Conservation (phyloP, 2,888 invertebrate species). For the Drosophila lutescens region DNA sequence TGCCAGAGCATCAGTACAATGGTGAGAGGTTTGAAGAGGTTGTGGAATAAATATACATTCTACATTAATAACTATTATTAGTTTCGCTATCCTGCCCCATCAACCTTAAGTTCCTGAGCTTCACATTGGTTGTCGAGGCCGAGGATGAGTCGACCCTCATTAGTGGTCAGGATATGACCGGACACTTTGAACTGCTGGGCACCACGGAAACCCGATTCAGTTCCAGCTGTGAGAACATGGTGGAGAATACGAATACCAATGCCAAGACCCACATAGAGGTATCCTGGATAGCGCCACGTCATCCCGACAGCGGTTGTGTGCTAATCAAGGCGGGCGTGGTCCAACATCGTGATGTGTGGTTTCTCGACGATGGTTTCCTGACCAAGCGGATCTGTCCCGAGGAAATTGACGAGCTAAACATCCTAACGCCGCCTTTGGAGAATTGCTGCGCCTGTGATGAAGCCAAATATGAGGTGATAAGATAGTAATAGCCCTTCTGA, state of each 20-base stretch:
- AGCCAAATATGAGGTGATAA: constrained; percentile 95
- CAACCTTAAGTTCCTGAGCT: constrained; percentile 90
- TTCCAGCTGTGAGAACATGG: constrained; percentile 92
- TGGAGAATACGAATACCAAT: constrained; percentile 91
- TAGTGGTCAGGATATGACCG: constrained; percentile 84
- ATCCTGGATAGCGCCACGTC: constrained; percentile 92
- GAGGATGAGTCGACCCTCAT: constrained; percentile 81
- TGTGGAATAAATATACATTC: neutral
- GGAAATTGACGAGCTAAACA: constrained; percentile 86
- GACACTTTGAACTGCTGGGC: constrained; percentile 89
- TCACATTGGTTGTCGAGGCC: constrained; percentile 91
- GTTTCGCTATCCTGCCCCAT: constrained; percentile 88
- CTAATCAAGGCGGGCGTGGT: constrained; percentile 91
- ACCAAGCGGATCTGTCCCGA: constrained; percentile 90
- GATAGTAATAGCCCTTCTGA: accelerated
- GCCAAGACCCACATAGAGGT: constrained; percentile 91
- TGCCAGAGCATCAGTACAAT: constrained; percentile 89
- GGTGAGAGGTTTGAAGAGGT: constrained; percentile 84
- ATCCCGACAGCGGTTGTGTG: constrained; percentile 91
- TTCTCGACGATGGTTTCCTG: constrained; percentile 91
- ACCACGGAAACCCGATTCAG: constrained; percentile 90
- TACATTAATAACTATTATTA: constrained; percentile 64
- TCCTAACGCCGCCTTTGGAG: constrained; percentile 88
- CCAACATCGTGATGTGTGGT: constrained; percentile 91
- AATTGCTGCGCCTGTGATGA: constrained; percentile 98